Evolutionary conservation across 2,113 vertebrate species (phyloP).

Genomic region (Ochotona princeps): DNA sequence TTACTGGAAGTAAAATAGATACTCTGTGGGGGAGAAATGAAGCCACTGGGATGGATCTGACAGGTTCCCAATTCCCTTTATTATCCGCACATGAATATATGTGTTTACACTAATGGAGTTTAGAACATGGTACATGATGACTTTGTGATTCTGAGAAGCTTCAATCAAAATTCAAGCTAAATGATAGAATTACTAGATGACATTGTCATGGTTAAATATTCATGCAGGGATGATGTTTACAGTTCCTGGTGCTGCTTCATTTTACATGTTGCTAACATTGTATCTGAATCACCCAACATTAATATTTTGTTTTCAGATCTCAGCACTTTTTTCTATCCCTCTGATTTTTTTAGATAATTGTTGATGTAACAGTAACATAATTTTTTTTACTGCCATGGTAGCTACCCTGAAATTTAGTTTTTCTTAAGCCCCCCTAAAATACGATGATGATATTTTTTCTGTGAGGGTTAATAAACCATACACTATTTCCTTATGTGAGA

Average conservation of each 20-base stretch:
- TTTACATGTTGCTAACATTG: constrained; percentile 75
- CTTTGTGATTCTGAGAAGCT: neutral
- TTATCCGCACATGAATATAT: constrained; percentile 16
- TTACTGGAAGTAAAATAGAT: neutral
- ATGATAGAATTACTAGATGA: neutral
- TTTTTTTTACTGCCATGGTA: neutral
- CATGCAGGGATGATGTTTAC: constrained; percentile 69
- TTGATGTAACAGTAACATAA: neutral
- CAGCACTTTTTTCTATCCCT: neutral
- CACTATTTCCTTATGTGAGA: neutral
- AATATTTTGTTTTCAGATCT: constrained; percentile 53
- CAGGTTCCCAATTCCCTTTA: neutral
- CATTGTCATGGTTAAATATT: constrained; percentile 79
- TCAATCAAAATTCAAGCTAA: neutral
- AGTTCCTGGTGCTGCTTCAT: constrained; percentile 76
- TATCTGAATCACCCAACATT: constrained; percentile 77
- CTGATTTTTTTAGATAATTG: constrained; percentile 28
- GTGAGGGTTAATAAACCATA: neutral
- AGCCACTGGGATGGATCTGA: neutral
- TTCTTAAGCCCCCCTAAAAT: neutral
- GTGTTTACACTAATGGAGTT: neutral
- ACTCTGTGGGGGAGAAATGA: neutral
- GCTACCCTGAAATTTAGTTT: neutral
- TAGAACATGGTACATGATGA: neutral
- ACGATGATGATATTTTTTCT: neutral